These are phyloP conservation scores for Tragelaphus strepsiceros DNA, from an alignment of 2,113 vertebrate genomes.

Conservation along the genomic window DNA sequence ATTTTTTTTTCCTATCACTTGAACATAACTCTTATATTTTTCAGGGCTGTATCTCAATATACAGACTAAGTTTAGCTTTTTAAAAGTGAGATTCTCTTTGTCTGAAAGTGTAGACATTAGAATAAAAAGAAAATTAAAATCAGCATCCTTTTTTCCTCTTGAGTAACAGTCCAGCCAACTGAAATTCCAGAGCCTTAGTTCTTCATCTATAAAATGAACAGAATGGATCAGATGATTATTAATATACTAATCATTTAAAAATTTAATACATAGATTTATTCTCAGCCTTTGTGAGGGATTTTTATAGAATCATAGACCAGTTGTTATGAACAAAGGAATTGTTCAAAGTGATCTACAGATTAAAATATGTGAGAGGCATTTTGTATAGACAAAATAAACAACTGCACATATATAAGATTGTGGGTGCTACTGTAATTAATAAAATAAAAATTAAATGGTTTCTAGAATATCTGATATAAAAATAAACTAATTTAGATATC, in stretches of 20 bases:
- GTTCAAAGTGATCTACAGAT: not conserved
- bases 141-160: not conserved
- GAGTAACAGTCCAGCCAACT: not conserved
- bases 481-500: not conserved
- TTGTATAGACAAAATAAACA: not conserved
- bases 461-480: not conserved
- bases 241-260: not conserved
- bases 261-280: not conserved
- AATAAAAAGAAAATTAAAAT: not conserved
- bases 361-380: not conserved
- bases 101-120: not conserved
- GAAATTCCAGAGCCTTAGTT: not conserved
- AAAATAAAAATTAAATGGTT: not conserved
- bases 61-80: not conserved
- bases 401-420: not conserved
- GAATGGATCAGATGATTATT: not conserved
- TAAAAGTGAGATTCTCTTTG: not conserved
- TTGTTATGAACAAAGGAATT: not conserved
- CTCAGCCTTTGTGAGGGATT: not conserved
- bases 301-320: not conserved
- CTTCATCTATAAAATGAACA: not conserved
- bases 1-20: not conserved
- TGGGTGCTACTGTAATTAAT: not conserved
- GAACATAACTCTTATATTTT: not conserved
- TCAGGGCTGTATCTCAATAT: not conserved